Evolutionary conservation across 2,113 vertebrate species (phyloP).

Genomic region (Polypterus bichir): DNA sequence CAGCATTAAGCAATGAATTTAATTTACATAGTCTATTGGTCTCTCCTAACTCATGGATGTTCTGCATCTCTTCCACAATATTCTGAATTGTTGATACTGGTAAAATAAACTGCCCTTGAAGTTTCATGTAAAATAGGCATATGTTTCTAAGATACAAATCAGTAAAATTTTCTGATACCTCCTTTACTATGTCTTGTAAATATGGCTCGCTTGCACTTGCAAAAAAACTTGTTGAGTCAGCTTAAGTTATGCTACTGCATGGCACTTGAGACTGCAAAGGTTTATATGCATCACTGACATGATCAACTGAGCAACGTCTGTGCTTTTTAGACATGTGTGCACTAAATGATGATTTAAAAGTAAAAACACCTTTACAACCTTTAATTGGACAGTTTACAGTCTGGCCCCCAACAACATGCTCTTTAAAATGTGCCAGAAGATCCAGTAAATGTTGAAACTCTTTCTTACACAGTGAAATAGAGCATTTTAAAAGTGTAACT

Average conservation of each 20-base stretch:
- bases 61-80: conserved; percentile 24
- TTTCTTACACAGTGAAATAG: conserved; percentile 21
- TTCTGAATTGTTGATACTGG: conserved; percentile 29
- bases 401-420: conserved; percentile 19
- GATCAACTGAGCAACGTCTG: conserved; percentile 18
- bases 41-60: conserved; percentile 24
- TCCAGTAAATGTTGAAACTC: conserved; percentile 27
- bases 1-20: conserved; percentile 14
- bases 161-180: conserved; percentile 9
- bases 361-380: conserved; percentile 20
- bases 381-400: conserved; percentile 25
- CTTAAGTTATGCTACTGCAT: too few species aligned
- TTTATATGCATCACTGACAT: too few species aligned
- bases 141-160: conserved; percentile 20
- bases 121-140: conserved; percentile 25
- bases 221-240: too few species aligned
- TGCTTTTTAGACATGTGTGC: conserved; percentile 32
- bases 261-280: too few species aligned
- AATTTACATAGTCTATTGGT: conserved; percentile 23
- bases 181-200: too few species aligned
- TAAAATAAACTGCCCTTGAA: conserved; percentile 23
- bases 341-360: conserved; percentile 28
- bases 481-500: conserved; percentile 21
- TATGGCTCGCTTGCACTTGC: too few species aligned
- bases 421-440: background rate